phyloP scores from a whole-genome alignment of 1,140 invertebrate species.

The Dendrolimus punctatus region DNA sequence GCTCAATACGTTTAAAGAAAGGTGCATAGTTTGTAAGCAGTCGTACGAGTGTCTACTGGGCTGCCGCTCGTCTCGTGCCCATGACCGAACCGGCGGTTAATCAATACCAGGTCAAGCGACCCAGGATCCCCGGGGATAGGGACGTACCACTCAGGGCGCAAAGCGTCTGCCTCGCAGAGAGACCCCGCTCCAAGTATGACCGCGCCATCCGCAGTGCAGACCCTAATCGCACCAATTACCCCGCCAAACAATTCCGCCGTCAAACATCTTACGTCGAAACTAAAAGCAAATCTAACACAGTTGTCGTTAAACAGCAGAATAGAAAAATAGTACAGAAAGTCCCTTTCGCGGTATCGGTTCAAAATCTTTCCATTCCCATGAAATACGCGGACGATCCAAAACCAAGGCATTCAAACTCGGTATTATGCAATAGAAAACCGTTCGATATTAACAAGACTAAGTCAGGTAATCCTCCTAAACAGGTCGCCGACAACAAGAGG shows the following conservation, averaged over 20 bases:
- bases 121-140: constrained; percentile 17
- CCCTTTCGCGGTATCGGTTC: constrained; percentile 47
- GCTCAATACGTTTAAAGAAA: constrained; percentile 44
- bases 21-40: constrained; percentile 53
- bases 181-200: constrained; percentile 42
- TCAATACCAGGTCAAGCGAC: constrained; percentile 27
- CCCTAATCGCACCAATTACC: constrained; percentile 22
- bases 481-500: constrained; percentile 53
- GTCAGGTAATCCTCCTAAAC: constrained; percentile 56
- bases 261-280: constrained; percentile 17
- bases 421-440: constrained; percentile 27
- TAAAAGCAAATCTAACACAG: constrained; percentile 24
- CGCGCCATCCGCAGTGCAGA: constrained; percentile 43
- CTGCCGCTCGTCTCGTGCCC: constrained; percentile 26
- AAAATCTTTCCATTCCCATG: constrained; percentile 56
- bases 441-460: constrained; percentile 51
- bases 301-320: constrained; percentile 42
- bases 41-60: constrained; percentile 27
- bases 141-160: constrained; percentile 43
- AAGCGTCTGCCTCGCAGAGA: constrained; percentile 44
- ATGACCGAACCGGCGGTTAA: constrained; percentile 5
- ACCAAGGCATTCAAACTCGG: constrained; percentile 48
- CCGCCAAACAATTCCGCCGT: constrained; percentile 34
- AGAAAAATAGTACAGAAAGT: constrained; percentile 43
- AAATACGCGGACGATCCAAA: constrained; percentile 48